These are phyloP conservation scores for Smittia sp. DNA, from an alignment of 2,888 invertebrate genomes.

Conservation along the genomic window DNA sequence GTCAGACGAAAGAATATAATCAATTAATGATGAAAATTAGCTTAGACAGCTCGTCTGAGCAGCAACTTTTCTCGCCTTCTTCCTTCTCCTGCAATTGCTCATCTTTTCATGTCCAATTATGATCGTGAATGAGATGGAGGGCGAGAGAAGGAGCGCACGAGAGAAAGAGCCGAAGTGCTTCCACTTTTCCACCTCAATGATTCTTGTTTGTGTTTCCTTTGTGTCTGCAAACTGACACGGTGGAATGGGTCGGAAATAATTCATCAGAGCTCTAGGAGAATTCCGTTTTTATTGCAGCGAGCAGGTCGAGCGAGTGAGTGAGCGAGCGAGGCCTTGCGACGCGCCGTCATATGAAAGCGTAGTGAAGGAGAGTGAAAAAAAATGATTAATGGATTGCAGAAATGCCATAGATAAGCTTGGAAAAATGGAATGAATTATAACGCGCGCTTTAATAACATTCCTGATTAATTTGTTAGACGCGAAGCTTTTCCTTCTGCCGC, in stretches of 20 bases:
- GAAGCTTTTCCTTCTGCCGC: background rate
- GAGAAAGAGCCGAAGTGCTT: too few relatives aligned
- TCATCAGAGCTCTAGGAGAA: background rate
- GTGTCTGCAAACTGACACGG: constrained; percentile 1
- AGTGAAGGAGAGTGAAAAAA: background rate
- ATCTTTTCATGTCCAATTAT: constrained; percentile 29
- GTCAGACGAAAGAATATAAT: constrained; percentile 11
- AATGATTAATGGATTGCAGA: constrained; percentile 37
- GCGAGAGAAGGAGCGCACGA: background rate
- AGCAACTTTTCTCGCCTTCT: background rate
- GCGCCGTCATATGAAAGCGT: background rate
- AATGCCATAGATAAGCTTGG: constrained; percentile 30
- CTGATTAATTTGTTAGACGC: constrained; percentile 40
- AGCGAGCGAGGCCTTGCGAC: constrained; percentile 6
- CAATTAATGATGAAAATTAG: constrained; percentile 32
- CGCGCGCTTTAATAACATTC: constrained; percentile 27
- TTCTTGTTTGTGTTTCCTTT: constrained; percentile 5
- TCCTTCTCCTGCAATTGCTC: constrained; percentile 1
- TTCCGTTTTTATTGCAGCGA: background rate
- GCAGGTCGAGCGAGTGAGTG: background rate
- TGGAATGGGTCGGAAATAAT: constrained; percentile 8
- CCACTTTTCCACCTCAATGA: constrained; percentile 25
- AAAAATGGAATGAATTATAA: constrained; percentile 19
- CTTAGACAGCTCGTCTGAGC: constrained; percentile 19
- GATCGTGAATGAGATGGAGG: background rate